Conservation (phyloP, 2,113 vertebrate genomes). For the Antennarius striatus region DNA sequence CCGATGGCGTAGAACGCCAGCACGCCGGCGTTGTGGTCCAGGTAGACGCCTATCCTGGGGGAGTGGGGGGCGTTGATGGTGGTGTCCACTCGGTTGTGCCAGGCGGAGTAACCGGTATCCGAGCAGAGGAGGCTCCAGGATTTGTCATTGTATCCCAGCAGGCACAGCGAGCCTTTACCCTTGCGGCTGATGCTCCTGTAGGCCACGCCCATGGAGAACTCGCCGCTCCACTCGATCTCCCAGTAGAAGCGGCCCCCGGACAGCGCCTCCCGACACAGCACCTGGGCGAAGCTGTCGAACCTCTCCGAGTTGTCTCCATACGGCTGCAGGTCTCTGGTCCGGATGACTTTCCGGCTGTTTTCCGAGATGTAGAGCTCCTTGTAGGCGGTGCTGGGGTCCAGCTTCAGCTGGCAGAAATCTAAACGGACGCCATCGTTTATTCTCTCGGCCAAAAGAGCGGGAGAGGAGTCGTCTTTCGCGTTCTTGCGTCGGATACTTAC, state of each 20-base stretch:
- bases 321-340: slow-evolving; percentile 77
- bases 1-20: slow-evolving; percentile 90
- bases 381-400: slow-evolving; percentile 79
- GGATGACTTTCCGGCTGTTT: slow-evolving; percentile 76
- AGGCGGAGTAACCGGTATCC: slow-evolving; percentile 84
- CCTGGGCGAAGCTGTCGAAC: slow-evolving; percentile 90
- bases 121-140: slow-evolving; percentile 93
- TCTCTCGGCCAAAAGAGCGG: background rate
- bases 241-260: slow-evolving; percentile 87
- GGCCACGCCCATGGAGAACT: slow-evolving; percentile 87
- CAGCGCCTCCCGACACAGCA: slow-evolving; percentile 84
- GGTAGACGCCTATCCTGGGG: slow-evolving; percentile 84
- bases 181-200: slow-evolving; percentile 81
- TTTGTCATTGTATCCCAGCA: slow-evolving; percentile 86
- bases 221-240: slow-evolving; percentile 87
- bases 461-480: background rate
- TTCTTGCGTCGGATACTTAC: slow-evolving; percentile 57
- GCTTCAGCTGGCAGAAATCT: slow-evolving; percentile 82
- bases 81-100: slow-evolving; percentile 85
- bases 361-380: slow-evolving; percentile 82
- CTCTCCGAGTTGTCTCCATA: slow-evolving; percentile 70
- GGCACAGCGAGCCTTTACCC: slow-evolving; percentile 83
- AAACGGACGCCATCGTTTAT: background rate
- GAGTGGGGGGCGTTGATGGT: slow-evolving; percentile 78
- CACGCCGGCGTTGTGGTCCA: slow-evolving; percentile 83